A percentile compares a stretch with the other conserved stretches of the same genome.
These are phyloP conservation scores for Antrozous pallidus DNA, from an alignment of 2,797 vertebrate species.

Conservation along the genomic window DNA sequence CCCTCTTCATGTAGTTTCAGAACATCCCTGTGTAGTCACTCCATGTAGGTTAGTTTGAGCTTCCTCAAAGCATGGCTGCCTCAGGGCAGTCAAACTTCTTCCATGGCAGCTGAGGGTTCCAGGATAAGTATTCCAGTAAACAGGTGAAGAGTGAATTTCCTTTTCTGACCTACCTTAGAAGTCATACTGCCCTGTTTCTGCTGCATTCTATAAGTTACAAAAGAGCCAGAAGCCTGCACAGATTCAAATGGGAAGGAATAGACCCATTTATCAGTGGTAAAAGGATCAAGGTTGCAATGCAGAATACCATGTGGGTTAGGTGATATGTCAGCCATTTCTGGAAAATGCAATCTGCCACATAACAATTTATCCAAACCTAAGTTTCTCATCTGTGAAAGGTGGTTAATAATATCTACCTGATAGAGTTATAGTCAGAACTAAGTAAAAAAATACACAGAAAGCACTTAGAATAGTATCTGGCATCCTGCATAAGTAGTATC, in stretches of 20 bases:
- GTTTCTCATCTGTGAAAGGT: neutral
- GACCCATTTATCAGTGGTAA: neutral
- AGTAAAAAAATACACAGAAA: neutral
- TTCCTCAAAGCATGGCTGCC: neutral
- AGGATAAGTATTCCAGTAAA: neutral
- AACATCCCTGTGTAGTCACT: neutral
- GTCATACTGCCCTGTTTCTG: neutral
- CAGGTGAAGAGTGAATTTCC: neutral
- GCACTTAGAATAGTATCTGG: neutral
- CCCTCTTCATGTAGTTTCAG: neutral
- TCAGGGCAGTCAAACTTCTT: neutral
- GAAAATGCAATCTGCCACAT: neutral
- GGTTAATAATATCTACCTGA: neutral
- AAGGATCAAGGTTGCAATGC: neutral
- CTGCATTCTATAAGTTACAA: neutral
- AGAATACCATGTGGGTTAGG: neutral
- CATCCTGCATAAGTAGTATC: neutral
- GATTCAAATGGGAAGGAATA: neutral
- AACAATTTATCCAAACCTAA: neutral
- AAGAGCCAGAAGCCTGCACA: neutral
- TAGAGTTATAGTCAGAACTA: neutral
- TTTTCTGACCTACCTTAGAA: neutral
- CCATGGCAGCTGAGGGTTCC: neutral
- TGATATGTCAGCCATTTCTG: neutral
- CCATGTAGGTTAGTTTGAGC: neutral